Evolutionary conservation across 2,113 vertebrate genomes (phyloP), one percentile per base, ranked within the genome.

Genomic region (Parus major): DNA sequence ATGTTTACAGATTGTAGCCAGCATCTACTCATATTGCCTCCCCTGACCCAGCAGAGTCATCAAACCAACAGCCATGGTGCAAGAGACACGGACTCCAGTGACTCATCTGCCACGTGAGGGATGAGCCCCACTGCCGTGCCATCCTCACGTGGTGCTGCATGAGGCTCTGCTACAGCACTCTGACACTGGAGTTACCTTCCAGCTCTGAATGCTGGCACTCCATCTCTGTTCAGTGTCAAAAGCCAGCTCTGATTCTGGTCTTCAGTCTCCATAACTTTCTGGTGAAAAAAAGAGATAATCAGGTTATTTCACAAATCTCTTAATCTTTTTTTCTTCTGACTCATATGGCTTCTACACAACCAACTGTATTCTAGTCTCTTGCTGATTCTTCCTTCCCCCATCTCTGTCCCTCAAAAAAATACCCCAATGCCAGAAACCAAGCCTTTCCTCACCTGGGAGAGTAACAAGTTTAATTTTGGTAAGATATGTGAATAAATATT

Each of bases 61-160:
- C 20, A 79, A 71, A 55, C 11, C 2, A 2, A 15, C 0, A 8
- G 50, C 55, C 18, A 9, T 14, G 15, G 56, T 39, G 33, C 33
- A 81, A 15, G 36, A 76, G 29, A 53, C 4, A 28, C 0, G 0
- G 55, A 15, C 56, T 73, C 4, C 75, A 60, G 31, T 16, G 66
- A 39, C 65, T 71, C 3, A 0, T 36, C 35, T 53, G 33, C 56
- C 47, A 33, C 0, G 0, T 14, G 56, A 81, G 21, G 33, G 31
- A 36, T 42, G 87, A 68, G 36, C 8, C 12, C 44, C 53, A 28
- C 49, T 47, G 69, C 24, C 2, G 9, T 2, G 1, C n/a, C 2
- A 1, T 28, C 46, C 86, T 24, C 60, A 31, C 3, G 0, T 2
- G 12, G 42, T 49, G 33, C 55, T 57, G 31, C 1, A 0, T 16